Evolutionary conservation across 2,888 invertebrate genomes (phyloP).

Genomic region (Tetragonula carbonaria): DNA sequence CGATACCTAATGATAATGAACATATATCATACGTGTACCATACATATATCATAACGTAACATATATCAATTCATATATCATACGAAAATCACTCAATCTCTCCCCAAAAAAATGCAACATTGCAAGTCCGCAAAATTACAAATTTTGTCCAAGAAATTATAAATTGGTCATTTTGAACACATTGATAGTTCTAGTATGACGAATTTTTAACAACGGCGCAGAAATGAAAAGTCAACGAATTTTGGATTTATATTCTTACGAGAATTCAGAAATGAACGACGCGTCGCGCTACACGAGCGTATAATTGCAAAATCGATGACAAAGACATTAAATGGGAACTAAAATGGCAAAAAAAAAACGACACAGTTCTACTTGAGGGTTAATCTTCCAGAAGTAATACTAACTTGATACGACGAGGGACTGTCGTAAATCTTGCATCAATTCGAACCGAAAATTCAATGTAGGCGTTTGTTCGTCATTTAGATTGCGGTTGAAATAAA

Average conservation of each 20-base stretch:
- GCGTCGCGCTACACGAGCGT: background rate
- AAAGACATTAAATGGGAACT: background rate
- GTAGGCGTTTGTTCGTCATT: background rate
- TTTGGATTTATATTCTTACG: background rate
- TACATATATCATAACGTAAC: too few species aligned
- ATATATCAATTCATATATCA: too few species aligned
- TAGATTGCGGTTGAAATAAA: background rate
- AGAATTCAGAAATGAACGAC: background rate
- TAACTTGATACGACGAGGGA: background rate
- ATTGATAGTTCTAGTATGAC: too few species aligned
- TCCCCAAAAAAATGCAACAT: too few species aligned
- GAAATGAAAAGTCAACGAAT: too few species aligned
- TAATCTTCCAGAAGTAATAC: slow-evolving; percentile 15
- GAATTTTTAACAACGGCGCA: too few species aligned
- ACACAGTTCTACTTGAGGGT: background rate
- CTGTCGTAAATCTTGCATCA: background rate
- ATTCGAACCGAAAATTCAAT: background rate
- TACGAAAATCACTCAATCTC: too few species aligned
- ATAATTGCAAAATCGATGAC: slow-evolving; percentile 19
- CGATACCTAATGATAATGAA: too few species aligned
- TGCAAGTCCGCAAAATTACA: too few species aligned
- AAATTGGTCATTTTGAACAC: too few species aligned
- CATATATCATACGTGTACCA: too few species aligned
- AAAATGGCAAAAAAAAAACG: background rate
- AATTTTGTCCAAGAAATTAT: too few species aligned